phyloP scores from a whole-genome alignment of 1,140 invertebrate species.

The Micrasema minimum region DNA sequence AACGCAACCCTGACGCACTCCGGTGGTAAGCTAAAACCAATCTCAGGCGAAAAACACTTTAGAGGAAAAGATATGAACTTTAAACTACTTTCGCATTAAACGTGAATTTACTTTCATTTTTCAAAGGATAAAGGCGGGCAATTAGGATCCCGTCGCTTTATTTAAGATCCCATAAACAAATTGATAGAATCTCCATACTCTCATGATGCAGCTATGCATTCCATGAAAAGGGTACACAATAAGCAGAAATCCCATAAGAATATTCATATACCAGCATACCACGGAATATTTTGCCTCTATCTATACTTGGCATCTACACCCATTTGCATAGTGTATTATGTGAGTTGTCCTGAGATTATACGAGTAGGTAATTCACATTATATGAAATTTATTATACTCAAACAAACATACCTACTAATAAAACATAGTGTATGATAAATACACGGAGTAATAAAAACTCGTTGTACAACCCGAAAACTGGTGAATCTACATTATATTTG shows the following conservation, averaged over 20 bases:
- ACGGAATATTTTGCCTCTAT: conserved; percentile 15
- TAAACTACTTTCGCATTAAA: too few species aligned
- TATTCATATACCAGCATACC: conserved; percentile 16
- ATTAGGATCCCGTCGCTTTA: too few species aligned
- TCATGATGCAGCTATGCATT: conserved; percentile 24
- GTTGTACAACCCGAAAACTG: too few species aligned
- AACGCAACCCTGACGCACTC: too few species aligned
- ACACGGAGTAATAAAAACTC: too few species aligned
- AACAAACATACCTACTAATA: neutral
- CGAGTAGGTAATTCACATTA: conserved; percentile 4
- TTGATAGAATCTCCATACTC: conserved; percentile 8
- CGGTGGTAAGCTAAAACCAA: too few species aligned
- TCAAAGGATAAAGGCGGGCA: too few species aligned
- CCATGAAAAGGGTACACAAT: conserved; percentile 26
- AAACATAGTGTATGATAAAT: too few species aligned
- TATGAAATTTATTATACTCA: conserved; percentile 16
- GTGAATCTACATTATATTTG: too few species aligned
- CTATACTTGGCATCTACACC: neutral
- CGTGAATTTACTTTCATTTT: too few species aligned
- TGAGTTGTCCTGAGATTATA: neutral
- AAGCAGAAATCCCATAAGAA: conserved; percentile 19
- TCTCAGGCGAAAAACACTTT: too few species aligned
- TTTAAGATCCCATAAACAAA: conserved; percentile 22
- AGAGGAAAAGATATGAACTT: too few species aligned
- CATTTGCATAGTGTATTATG: conserved; percentile 23